These are phyloP conservation scores for Sinotaia quadrata DNA, from an alignment of 2,888 invertebrate genomes.

Conservation along the genomic window DNA sequence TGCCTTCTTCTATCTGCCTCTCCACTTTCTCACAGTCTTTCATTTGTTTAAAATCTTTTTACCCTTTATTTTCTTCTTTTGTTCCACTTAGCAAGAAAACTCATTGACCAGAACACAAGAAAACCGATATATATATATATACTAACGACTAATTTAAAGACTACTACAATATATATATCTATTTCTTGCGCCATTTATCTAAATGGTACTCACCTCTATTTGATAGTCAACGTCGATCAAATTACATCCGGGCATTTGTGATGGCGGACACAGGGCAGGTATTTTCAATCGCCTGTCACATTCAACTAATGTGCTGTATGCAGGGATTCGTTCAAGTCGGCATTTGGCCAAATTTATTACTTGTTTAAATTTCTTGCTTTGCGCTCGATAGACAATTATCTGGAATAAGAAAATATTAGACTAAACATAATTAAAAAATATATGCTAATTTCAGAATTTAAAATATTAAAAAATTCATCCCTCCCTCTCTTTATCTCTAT, in stretches of 20 bases:
- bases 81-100: too few species aligned
- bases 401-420: constrained; percentile 1
- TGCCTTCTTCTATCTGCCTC: too few species aligned
- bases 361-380: constrained; percentile 13
- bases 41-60: too few species aligned
- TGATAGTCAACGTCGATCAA: constrained; percentile 19
- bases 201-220: constrained; percentile 9
- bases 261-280: constrained; percentile 16
- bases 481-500: too few species aligned
- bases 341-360: constrained; percentile 13
- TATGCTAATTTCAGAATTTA: not conserved
- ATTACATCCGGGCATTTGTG: constrained; percentile 24
- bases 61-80: too few species aligned
- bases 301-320: not conserved
- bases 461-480: too few species aligned
- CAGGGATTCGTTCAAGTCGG: constrained; percentile 6
- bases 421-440: not conserved
- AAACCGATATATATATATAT: too few species aligned
- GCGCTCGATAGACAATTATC: constrained; percentile 15
- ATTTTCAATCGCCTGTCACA: constrained; percentile 7
- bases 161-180: too few species aligned
- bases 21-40: too few species aligned
- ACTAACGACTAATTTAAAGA: too few species aligned
- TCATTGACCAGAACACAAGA: too few species aligned
- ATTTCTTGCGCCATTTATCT: too few species aligned